Evolutionary conservation across 2,113 vertebrate genomes (phyloP), one percentile per base, ranked within the genome.

Genomic region (Monopterus albus): DNA sequence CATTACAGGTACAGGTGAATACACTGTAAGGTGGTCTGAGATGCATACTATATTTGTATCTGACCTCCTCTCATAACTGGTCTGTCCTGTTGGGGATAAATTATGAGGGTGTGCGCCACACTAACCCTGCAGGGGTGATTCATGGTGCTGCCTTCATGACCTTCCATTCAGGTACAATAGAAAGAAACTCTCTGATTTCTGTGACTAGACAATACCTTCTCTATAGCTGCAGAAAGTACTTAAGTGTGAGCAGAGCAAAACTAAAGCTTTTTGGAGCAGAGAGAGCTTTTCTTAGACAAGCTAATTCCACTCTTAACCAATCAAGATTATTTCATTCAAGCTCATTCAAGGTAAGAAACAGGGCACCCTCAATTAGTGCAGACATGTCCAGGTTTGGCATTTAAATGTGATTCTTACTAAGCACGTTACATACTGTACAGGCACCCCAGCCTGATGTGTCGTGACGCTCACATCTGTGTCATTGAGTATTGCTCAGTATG

Each of bases 71-170:
- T 72, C 55, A 55, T 57, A 72, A 62, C 78, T 72, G 81, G 62
- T 31, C 75, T 82, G 53, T 79, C 58, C 58, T 75, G 67, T 69
- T 28, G 59, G 68, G 86, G 78, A 92, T 91, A 91, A 92, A 93
- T 92, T 87, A 87, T 58, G 62, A 25, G 15, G 70, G 50, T 69
- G 75, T 75, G 74, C 72, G 80, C 72, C 82, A 81, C 66, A 38
- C 57, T 80, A 79, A 83, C 86, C 72, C 73, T 45, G 70, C 74
- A 57, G 72, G 59, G 85, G 76, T 89, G 90, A 93, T 93, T 89
- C 85, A 92, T 92, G 79, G 78, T 63, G 78, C 83, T 87, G 83
- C 84, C 81, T 71, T 65, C 51, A 51, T 79, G 90, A 93, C 91
- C 91, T 92, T 92, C 84, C 74, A 58, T 75, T 88, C 83, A 81